These are phyloP conservation scores for Tachyglossus aculeatus DNA, from an alignment of 2,797 vertebrate species.

Conservation along the genomic window DNA sequence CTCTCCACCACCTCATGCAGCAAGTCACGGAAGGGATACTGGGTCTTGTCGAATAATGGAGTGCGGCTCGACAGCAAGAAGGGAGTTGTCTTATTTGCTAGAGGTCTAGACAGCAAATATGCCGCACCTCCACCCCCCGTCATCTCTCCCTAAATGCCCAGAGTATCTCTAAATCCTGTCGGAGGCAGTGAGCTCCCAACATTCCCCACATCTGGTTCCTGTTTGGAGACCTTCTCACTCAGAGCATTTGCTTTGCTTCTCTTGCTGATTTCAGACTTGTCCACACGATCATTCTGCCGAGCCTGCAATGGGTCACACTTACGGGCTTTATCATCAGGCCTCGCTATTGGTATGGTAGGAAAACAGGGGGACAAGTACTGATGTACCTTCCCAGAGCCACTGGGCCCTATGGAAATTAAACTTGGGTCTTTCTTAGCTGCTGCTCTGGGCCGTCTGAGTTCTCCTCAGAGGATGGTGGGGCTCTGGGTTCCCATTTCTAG, in stretches of 20 bases:
- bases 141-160: background rate
- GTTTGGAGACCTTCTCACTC: background rate
- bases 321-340: background rate
- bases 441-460: conserved; percentile 38
- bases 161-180: background rate
- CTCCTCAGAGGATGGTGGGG: conserved; percentile 3
- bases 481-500: background rate
- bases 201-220: background rate
- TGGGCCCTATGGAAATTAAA: background rate
- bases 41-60: conserved; percentile 56
- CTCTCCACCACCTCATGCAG: conserved; percentile 83
- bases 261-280: accelerated
- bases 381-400: conserved; percentile 4
- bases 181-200: background rate
- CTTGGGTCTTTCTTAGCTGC: background rate
- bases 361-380: background rate
- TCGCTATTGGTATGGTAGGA: background rate
- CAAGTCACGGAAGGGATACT: conserved; percentile 75
- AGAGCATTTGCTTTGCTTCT: background rate
- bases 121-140: background rate
- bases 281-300: background rate
- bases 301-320: background rate
- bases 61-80: conserved; percentile 66
- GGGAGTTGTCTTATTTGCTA: conserved; percentile 5
- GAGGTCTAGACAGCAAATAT: background rate